phyloP scores from a whole-genome alignment of 2,113 vertebrate genomes.

The Myanophis thanlyinensis region DNA sequence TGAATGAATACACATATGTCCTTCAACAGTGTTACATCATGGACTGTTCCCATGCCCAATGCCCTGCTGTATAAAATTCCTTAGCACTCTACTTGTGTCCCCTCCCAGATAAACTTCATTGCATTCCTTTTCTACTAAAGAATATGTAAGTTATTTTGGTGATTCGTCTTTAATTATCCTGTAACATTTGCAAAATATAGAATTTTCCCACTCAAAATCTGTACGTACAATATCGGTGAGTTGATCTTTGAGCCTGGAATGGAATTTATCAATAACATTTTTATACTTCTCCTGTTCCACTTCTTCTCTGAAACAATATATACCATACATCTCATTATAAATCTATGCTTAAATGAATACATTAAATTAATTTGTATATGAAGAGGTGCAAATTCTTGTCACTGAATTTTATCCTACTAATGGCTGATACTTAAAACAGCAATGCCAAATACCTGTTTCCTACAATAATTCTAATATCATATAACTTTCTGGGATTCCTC shows the following conservation, averaged over 20 bases:
- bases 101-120: not conserved
- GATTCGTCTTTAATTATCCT: not conserved
- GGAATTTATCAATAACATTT: constrained; percentile 71
- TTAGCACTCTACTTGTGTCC: not conserved
- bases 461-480: not conserved
- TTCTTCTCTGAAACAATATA: constrained; percentile 69
- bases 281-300: constrained; percentile 67
- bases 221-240: constrained; percentile 77
- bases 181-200: not conserved
- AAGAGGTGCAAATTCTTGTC: not conserved
- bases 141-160: not conserved
- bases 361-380: not conserved
- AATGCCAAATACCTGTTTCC: not conserved
- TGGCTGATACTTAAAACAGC: not conserved
- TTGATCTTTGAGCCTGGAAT: constrained; percentile 74
- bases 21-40: not conserved
- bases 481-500: not conserved
- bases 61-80: not conserved
- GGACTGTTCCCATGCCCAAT: not conserved
- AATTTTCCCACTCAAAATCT: not conserved
- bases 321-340: constrained; percentile 26
- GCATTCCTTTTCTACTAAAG: not conserved
- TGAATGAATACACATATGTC: too few relatives aligned
- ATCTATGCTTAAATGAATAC: not conserved
- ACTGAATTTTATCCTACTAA: not conserved